A percentile compares a stretch with the other conserved stretches of the same genome.
phyloP scores from a whole-genome alignment of 2,113 vertebrate species.

The Psittacula cyanocephala region DNA sequence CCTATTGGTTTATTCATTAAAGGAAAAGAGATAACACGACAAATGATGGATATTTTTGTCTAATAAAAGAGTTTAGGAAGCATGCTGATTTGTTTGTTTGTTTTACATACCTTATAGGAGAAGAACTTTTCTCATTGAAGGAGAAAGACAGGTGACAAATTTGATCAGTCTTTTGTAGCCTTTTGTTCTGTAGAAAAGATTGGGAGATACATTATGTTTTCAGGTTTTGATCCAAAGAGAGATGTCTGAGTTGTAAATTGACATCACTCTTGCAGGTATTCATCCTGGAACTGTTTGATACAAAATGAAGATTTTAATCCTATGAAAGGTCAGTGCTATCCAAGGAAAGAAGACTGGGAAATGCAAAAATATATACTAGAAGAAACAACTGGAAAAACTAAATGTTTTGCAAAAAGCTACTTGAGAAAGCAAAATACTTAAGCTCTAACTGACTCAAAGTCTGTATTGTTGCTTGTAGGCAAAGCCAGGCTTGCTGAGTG shows the following conservation, averaged over 20 bases:
- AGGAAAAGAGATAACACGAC: constrained; percentile 28
- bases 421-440: neutral
- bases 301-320: neutral
- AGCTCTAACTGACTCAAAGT: neutral
- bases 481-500: neutral
- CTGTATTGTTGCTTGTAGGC: neutral
- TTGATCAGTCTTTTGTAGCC: constrained; percentile 44
- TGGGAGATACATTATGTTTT: neutral
- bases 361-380: neutral
- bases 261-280: neutral
- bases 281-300: neutral
- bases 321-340: neutral
- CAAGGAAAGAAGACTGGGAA: neutral
- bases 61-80: constrained; percentile 15
- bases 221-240: neutral
- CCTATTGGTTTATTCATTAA: neutral
- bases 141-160: constrained; percentile 46
- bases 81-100: neutral
- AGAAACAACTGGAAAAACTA: neutral
- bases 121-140: neutral
- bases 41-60: constrained; percentile 43
- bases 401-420: neutral
- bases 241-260: neutral
- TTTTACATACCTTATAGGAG: neutral
- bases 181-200: constrained; percentile 30